Percentiles rank a stretch among this genome's conserved stretches.
Evolutionary conservation across 2,888 invertebrate species (phyloP).

Genomic region (Aporophyla lueneburgensis): DNA sequence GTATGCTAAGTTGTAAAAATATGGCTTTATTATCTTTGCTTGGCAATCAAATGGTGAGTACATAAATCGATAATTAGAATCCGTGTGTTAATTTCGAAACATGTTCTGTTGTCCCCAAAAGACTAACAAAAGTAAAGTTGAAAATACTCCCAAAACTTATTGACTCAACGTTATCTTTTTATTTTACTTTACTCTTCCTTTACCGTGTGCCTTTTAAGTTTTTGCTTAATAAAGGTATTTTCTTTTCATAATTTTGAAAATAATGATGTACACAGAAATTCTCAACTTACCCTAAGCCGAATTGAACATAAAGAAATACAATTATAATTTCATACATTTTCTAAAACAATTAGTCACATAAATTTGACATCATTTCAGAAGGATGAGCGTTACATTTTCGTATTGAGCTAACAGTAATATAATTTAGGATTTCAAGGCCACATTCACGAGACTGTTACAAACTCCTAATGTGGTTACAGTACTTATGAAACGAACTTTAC

Average conservation of each 20-base stretch:
- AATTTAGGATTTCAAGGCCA: constrained; percentile 32
- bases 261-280: background rate
- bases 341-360: constrained; percentile 46
- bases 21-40: too few species aligned
- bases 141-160: too few species aligned
- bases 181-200: too few species aligned
- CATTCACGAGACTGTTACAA: constrained; percentile 35
- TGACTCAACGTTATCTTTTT: too few species aligned
- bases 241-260: background rate
- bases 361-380: constrained; percentile 27
- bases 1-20: too few species aligned
- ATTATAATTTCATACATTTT: constrained; percentile 38
- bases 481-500: constrained; percentile 33
- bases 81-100: background rate
- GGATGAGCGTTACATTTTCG: constrained; percentile 25
- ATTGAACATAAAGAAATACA: constrained; percentile 32
- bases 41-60: background rate
- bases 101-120: background rate
- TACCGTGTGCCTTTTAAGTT: too few species aligned
- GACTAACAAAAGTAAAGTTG: too few species aligned
- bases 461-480: constrained; percentile 38
- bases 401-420: constrained; percentile 17
- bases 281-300: background rate
- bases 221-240: too few species aligned
- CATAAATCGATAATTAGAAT: background rate